Percentiles rank a stretch among this genome's conserved stretches.
These are phyloP conservation scores for Onychorhynchus coronatus DNA, from an alignment of 2,113 vertebrate genomes.

Conservation along the genomic window DNA sequence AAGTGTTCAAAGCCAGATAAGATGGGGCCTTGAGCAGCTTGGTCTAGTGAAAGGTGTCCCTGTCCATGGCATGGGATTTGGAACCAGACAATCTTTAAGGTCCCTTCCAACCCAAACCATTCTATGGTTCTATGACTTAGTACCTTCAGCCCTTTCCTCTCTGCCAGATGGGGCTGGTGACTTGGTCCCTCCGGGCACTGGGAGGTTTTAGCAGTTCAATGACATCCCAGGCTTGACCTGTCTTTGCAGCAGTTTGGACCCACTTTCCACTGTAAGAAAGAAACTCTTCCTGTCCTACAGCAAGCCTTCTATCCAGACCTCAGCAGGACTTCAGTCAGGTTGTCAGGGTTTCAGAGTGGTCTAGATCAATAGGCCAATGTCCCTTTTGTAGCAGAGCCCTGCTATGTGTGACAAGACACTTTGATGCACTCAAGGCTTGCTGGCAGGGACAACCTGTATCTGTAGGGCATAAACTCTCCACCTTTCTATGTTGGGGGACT, in stretches of 20 bases:
- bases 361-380: background rate
- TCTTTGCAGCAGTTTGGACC: background rate
- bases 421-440: background rate
- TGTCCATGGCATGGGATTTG: background rate
- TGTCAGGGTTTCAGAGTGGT: background rate
- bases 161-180: background rate
- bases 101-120: background rate
- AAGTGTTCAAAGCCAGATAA: background rate
- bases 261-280: background rate
- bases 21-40: background rate
- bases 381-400: background rate
- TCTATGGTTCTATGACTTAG: background rate
- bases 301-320: background rate
- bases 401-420: background rate
- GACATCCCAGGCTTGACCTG: background rate
- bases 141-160: background rate
- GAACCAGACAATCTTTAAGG: background rate
- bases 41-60: background rate
- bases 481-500: background rate
- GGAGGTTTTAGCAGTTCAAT: background rate
- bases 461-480: background rate
- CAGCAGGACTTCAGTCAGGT: background rate
- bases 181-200: background rate
- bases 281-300: background rate
- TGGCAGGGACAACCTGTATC: background rate